These are phyloP conservation scores for Cheilosia grossa DNA, from an alignment of 2,888 invertebrate species.

Conservation along the genomic window DNA sequence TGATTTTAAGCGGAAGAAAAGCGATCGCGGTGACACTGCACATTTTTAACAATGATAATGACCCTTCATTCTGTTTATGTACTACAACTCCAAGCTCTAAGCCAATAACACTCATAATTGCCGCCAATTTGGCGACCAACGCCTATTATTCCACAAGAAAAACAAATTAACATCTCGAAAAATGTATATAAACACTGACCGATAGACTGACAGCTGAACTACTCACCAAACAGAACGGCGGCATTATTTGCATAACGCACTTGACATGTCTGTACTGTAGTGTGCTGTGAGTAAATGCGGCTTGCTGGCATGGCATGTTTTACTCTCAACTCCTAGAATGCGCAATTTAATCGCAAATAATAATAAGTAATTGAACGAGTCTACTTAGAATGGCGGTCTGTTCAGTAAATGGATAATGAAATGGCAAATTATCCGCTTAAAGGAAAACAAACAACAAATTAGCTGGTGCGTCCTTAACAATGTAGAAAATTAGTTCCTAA, in stretches of 20 bases:
- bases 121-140: constrained; percentile 24
- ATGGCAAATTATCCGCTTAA: constrained; percentile 8
- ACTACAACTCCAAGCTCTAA: background rate
- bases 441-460: background rate
- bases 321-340: constrained; percentile 31
- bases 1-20: constrained; percentile 15
- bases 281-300: background rate
- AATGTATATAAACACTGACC: constrained; percentile 48
- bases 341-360: constrained; percentile 53
- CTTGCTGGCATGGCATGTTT: constrained; percentile 24
- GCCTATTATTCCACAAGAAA: constrained; percentile 23
- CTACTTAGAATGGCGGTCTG: constrained; percentile 26
- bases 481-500: constrained; percentile 9
- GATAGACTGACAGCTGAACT: constrained; percentile 68
- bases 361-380: constrained; percentile 36
- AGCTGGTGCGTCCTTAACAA: constrained; percentile 1
- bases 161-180: constrained; percentile 31
- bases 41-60: background rate
- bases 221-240: constrained; percentile 43
- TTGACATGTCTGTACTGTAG: constrained; percentile 43
- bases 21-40: background rate
- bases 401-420: constrained; percentile 24
- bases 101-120: constrained; percentile 14
- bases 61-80: background rate
- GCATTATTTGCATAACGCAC: constrained; percentile 73